Percentiles rank a stretch among this genome's conserved stretches.
These are phyloP conservation scores for Picus viridis DNA, from an alignment of 2,797 vertebrate species.

Conservation along the genomic window DNA sequence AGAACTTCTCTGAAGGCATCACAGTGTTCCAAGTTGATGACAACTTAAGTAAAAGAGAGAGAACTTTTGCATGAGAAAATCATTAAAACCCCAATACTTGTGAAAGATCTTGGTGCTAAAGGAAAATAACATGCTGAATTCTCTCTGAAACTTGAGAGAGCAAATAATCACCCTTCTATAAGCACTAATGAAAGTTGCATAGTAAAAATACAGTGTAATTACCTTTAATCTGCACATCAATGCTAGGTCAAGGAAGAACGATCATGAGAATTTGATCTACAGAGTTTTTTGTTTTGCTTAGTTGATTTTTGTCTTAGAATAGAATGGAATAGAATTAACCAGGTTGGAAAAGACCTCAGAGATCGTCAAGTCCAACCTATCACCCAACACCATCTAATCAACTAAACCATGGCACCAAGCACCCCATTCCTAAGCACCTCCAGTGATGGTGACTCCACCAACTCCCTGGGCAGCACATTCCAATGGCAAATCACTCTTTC, in stretches of 20 bases:
- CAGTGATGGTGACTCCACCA: too few species aligned
- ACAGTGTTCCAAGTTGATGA: background rate
- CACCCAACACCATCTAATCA: too few species aligned
- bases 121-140: background rate
- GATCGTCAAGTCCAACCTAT: too few species aligned
- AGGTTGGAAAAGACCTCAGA: too few species aligned
- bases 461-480: too few species aligned
- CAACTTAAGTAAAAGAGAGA: slow-evolving; percentile 7
- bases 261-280: background rate
- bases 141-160: background rate
- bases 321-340: too few species aligned
- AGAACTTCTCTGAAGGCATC: slow-evolving; percentile 11
- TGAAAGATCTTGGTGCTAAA: background rate
- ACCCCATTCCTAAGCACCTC: too few species aligned
- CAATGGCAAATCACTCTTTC: too few species aligned
- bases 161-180: background rate
- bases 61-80: background rate
- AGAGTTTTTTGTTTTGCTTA: background rate
- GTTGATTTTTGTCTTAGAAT: background rate
- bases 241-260: background rate
- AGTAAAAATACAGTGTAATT: background rate
- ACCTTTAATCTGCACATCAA: background rate
- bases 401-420: too few species aligned
- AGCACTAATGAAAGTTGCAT: background rate
- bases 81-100: background rate